Percentiles rank a stretch among this genome's conserved stretches.
phyloP scores from a whole-genome alignment of 2,113 vertebrate genomes.

The Sapajus apella region DNA sequence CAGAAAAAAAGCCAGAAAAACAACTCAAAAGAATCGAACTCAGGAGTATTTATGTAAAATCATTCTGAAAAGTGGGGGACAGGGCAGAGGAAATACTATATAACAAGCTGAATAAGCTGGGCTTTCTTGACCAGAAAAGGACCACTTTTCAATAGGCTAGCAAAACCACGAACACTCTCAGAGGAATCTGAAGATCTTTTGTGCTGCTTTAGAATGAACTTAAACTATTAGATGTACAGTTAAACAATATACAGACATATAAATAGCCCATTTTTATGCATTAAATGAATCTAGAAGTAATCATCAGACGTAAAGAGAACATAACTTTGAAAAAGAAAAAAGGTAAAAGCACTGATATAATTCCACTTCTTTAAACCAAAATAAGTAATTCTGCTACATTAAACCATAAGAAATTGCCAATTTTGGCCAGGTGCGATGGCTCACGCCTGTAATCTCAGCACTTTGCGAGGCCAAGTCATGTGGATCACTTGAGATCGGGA shows the following conservation, averaged over 20 bases:
- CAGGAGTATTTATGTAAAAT: not conserved
- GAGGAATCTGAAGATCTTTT: not conserved
- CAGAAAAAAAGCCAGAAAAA: not conserved
- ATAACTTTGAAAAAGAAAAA: not conserved
- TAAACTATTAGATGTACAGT: not conserved
- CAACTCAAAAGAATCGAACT: not conserved
- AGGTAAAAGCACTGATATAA: not conserved
- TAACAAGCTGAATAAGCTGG: not conserved
- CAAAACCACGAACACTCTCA: not conserved
- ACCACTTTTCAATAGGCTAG: not conserved
- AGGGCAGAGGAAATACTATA: not conserved
- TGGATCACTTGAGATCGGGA: not conserved
- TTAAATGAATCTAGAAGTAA: not conserved
- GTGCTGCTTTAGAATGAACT: not conserved
- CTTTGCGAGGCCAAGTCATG: not conserved
- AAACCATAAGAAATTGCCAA: not conserved
- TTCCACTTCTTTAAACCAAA: slow-evolving; percentile 2
- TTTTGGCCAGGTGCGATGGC: not conserved
- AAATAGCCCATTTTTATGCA: not conserved
- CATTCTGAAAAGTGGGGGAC: not conserved
- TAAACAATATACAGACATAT: not conserved
- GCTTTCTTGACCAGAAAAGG: not conserved
- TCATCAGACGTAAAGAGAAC: not conserved
- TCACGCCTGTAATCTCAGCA: not conserved
- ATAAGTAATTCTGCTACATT: not conserved